Evolutionary conservation across 2,113 vertebrate species (phyloP), one percentile per base, ranked within the genome.

Genomic region (Monopterus albus): DNA sequence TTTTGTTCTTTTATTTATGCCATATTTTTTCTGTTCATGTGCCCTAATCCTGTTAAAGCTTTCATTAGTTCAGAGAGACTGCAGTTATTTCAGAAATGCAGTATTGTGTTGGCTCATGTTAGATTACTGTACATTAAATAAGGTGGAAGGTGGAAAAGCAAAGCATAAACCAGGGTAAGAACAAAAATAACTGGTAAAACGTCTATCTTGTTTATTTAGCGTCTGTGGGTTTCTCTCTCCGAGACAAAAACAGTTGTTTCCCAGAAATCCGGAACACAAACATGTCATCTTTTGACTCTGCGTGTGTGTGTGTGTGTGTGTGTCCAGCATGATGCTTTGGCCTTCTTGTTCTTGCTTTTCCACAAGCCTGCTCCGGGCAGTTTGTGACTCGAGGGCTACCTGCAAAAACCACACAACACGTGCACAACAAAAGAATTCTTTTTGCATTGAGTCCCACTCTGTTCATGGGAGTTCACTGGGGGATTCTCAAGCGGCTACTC

Each of bases 311-410:
- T 39, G 23, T 23, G 18, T 53, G 33, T 39, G 49, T 45, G 31
- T 18, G 28, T 51, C 13, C 4, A 33, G 23, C 1, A 6, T 40
- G 53, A 56, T 51, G 17, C 38, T 23, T 50, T 63, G 52, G 14
- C 51, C 4, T 1, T 13, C 49, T 25, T 77, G 7, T 39, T n/a
- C n/a, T n/a, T n/a, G n/a, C n/a, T 50, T 14, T 55, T 71, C 72
- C 35, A 0, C 51, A 67, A 65, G 53, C 36, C 43, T 10, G 43
- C 72, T 74, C 56, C n/a, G 17, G 63, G 64, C 51, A 52, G 20
- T 71, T 73, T 61, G 64, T 52, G 75, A 51, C 51, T 79, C 17
- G 0, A 55, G 63, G 72, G 81, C 76, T 55, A 39, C 39, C 40
- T 68, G 43, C 33, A 72, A 58, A 67, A 21, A 51, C 26, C n/a